phyloP scores from a whole-genome alignment of 1,140 invertebrate genomes.

The Rhyacophila brunnea region DNA sequence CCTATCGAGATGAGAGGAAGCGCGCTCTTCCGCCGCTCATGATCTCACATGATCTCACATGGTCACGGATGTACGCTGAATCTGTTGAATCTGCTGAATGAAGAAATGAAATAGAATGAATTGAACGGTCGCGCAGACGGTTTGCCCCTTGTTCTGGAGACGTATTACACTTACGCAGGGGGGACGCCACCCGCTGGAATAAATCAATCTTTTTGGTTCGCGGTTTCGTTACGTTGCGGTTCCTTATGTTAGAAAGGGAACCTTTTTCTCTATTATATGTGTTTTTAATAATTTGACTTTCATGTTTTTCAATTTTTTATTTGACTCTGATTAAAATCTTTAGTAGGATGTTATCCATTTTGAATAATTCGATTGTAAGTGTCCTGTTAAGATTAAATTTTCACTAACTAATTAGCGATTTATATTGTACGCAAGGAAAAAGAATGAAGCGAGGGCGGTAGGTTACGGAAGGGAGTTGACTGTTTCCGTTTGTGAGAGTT shows the following conservation, averaged over 20 bases:
- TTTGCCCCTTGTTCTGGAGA: conserved; percentile 53
- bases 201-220: conserved; percentile 38
- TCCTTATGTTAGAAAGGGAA: conserved; percentile 41
- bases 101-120: too few relatives aligned
- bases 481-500: conserved; percentile 1
- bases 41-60: conserved; percentile 15
- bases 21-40: conserved; percentile 24
- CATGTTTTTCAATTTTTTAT: conserved; percentile 57
- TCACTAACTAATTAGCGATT: conserved; percentile 50
- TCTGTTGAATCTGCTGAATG: too few relatives aligned
- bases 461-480: neutral
- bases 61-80: conserved; percentile 7
- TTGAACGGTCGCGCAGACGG: neutral
- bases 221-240: conserved; percentile 44
- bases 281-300: conserved; percentile 56
- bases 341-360: conserved; percentile 58
- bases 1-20: conserved; percentile 19
- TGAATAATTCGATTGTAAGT: conserved; percentile 53
- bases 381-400: conserved; percentile 57
- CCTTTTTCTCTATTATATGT: conserved; percentile 50
- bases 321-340: conserved; percentile 55
- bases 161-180: conserved; percentile 49
- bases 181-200: conserved; percentile 41
- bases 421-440: conserved; percentile 41
- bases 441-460: neutral